Conservation (phyloP, 2,797 vertebrate species). For the Bucorvus abyssinicus region DNA sequence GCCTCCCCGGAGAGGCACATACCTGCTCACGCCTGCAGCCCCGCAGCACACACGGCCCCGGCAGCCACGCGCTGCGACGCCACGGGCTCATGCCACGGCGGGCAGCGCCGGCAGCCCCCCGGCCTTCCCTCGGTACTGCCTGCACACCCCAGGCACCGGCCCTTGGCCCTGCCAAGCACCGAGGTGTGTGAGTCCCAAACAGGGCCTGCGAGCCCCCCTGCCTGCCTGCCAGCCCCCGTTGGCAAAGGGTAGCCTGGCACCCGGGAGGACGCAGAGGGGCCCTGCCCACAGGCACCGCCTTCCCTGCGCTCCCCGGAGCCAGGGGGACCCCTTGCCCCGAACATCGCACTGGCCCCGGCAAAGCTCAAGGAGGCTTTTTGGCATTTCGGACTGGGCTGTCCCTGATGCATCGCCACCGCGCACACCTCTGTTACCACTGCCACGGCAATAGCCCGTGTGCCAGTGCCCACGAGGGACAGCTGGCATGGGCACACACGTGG, state of each 20-base stretch:
- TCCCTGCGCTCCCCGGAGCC: fast-evolving
- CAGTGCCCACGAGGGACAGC: background rate
- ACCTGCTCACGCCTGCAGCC: background rate
- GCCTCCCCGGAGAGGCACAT: background rate
- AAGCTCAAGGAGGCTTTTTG: background rate
- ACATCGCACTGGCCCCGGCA: background rate
- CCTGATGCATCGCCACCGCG: background rate
- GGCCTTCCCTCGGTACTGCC: background rate
- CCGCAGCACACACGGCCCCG: background rate
- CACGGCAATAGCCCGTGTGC: background rate
- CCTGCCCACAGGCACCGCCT: fast-evolving
- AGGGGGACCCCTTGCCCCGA: background rate
- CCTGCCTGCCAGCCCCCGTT: background rate
- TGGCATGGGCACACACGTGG: fast-evolving
- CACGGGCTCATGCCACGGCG: background rate
- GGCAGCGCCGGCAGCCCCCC: background rate
- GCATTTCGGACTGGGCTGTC: background rate
- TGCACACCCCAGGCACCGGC: fast-evolving
- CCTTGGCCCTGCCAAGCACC: fast-evolving
- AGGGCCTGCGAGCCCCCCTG: fast-evolving
- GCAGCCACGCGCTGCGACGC: background rate
- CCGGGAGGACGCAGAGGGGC: fast-evolving
- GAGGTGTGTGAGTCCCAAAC: background rate
- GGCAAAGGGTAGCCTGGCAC: background rate
- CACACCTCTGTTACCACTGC: background rate